Evolutionary conservation across 2,113 vertebrate genomes (phyloP).

Genomic region (Odontophorus gujanensis): DNA sequence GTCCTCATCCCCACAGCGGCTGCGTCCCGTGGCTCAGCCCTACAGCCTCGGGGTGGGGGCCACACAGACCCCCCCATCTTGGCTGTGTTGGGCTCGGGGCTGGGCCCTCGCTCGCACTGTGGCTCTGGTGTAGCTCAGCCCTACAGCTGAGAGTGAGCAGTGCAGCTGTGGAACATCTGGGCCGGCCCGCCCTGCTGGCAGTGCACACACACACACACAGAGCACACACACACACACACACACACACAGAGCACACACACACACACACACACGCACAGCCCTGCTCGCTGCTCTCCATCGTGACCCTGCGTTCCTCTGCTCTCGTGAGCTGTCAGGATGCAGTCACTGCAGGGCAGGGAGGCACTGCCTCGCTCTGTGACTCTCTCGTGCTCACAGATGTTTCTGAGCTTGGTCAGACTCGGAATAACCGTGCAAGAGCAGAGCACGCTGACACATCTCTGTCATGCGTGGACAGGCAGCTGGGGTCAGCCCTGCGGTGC

Average conservation of each 20-base stretch:
- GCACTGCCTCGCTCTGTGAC: fast-evolving
- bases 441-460: not conserved
- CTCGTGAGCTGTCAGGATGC: fast-evolving
- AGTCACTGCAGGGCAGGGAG: not conserved
- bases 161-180: conserved; percentile 55
- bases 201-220: no score
- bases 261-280: no score
- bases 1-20: not conserved
- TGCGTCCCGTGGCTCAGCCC: fast-evolving
- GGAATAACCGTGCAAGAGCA: not conserved
- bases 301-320: not conserved
- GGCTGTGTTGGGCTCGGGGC: not conserved
- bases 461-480: fast-evolving
- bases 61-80: no score
- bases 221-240: no score
- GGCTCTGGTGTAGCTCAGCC: not conserved
- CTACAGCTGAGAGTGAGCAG: not conserved
- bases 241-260: no score
- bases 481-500: fast-evolving
- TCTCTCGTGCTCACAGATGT: not conserved
- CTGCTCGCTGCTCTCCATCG: fast-evolving
- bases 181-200: not conserved
- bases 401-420: not conserved
- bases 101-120: not conserved
- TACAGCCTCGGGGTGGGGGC: not conserved